Percentiles rank a stretch among this genome's conserved stretches.
Conservation (phyloP, 1,140 invertebrate genomes). For the Ceratoteleas bidentatus region DNA sequence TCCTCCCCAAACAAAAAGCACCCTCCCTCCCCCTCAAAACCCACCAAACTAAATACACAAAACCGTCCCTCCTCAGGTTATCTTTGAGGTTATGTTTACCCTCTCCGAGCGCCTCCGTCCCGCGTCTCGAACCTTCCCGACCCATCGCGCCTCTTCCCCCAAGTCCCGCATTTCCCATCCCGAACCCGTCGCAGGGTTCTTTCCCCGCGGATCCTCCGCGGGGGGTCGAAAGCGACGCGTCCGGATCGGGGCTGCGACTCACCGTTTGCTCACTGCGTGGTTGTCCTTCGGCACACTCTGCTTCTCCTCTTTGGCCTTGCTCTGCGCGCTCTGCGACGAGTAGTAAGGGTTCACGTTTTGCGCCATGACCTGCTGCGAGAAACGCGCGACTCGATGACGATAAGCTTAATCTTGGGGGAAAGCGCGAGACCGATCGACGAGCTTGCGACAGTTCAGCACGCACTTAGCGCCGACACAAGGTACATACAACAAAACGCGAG, state of each 20-base stretch:
- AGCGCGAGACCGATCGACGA: not conserved
- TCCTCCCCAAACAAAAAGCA: no score
- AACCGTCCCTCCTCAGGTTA: no score
- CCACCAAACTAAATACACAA: no score
- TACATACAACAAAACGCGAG: conserved; percentile 28
- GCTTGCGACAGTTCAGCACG: conserved; percentile 10
- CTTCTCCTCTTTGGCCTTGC: conserved; percentile 88
- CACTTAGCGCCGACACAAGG: conserved; percentile 9
- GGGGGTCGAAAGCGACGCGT: not conserved
- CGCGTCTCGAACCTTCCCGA: no score
- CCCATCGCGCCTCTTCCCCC: no score
- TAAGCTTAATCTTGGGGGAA: not conserved
- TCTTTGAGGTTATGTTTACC: no score
- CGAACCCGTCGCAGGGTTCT: no score
- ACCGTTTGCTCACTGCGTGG: conserved; percentile 93
- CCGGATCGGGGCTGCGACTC: conserved; percentile 31
- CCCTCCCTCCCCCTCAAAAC: no score
- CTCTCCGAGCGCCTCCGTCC: no score
- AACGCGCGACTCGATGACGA: conserved; percentile 1
- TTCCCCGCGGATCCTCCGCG: no score
- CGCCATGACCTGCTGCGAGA: conserved; percentile 85
- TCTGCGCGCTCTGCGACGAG: conserved; percentile 84
- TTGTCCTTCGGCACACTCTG: conserved; percentile 88
- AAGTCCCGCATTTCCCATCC: no score
- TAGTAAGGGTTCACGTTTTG: conserved; percentile 91